Base-by-base conservation (phyloP, 2,888 invertebrate genomes). In the Acrobasis repandana region DNA sequence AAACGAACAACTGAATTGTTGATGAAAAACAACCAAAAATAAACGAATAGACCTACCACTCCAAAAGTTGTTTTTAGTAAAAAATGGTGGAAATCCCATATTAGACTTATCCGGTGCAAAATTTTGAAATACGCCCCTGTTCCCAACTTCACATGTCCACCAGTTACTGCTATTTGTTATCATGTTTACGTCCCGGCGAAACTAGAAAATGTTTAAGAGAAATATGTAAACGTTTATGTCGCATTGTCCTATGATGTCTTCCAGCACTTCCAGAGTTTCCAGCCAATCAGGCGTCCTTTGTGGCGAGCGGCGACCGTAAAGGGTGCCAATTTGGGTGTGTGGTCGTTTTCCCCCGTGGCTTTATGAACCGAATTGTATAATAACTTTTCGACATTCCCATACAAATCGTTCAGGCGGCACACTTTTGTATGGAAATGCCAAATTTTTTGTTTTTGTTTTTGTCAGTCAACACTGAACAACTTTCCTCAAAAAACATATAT, bases 181-280 rank as follows among this genome's bases (percentile, higher is more conserved):
- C 66, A 71, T 70, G 70, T 79, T 85, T 77, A 83, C 72, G 75
- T 76, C 68, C 71, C 66, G 70, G 72, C 75, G 68, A 73, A 79
- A 79, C 75, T 76, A 71, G 78, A 82, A 80, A 86, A 87, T 80
- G 79, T 78, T 80, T 77, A 72, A 72, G 75, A 80, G 79, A 79
- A 81, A 77, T 76, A 79, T 77, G 77, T 78, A 81, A 83, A 80
- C 78, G 70, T 88, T 89, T 89, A 90, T 89, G 87, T 82, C 65
- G 81, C 77, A 88, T 90, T 90, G 88, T 90, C 75, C 77, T 65
- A 63, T 61, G 75, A 76, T 76, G 75, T 76, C 80, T 78, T 76
- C 75, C 68, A 76, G 75, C 78, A 28, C 28, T 28, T 28, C 28
- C 28, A 28, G 28, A 28, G 28, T 28, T 28, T 28, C 6, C 68